Percentiles rank a stretch among this genome's conserved stretches.
phyloP scores from a whole-genome alignment of 1,140 invertebrate genomes.

The Agraylea sexmaculata region DNA sequence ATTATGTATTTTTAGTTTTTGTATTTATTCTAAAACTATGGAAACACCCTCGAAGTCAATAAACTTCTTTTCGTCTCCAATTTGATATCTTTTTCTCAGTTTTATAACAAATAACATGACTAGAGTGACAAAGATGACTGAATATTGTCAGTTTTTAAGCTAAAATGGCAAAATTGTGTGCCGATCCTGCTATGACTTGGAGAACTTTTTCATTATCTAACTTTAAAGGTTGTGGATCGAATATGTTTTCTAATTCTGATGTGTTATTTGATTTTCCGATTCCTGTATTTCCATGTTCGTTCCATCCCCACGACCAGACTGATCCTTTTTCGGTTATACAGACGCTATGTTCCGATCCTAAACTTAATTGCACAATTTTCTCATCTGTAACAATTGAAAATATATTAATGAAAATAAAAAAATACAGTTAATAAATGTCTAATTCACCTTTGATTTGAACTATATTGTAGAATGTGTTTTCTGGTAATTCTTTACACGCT shows the following conservation, averaged over 20 bases:
- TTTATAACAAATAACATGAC: too few relatives aligned
- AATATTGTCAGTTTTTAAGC: too few relatives aligned
- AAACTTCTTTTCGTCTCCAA: too few relatives aligned
- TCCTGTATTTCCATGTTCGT: constrained; percentile 82
- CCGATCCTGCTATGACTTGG: constrained; percentile 32
- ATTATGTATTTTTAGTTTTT: too few relatives aligned
- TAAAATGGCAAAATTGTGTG: constrained; percentile 35
- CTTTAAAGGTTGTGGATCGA: too few relatives aligned
- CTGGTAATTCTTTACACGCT: constrained; percentile 27
- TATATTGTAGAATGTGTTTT: constrained; percentile 13
- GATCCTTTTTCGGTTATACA: constrained; percentile 44
- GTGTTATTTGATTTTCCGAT: constrained; percentile 52
- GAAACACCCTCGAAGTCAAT: too few relatives aligned
- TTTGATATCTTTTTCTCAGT: too few relatives aligned
- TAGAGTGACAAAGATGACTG: too few relatives aligned
- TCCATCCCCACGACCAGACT: constrained; percentile 79
- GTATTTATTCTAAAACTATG: too few relatives aligned
- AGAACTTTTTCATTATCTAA: constrained; percentile 19
- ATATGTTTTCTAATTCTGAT: constrained; percentile 22
- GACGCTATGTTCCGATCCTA: constrained; percentile 71
- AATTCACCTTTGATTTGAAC: constrained; percentile 11
- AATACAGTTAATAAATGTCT: constrained; percentile 7
- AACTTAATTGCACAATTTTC: constrained; percentile 43
- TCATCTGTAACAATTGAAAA: constrained; percentile 26
- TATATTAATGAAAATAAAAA: not conserved